Percentiles rank a stretch among this genome's conserved stretches.
phyloP scores from a whole-genome alignment of 1,140 invertebrate genomes.

The Eubasilissa regina region DNA sequence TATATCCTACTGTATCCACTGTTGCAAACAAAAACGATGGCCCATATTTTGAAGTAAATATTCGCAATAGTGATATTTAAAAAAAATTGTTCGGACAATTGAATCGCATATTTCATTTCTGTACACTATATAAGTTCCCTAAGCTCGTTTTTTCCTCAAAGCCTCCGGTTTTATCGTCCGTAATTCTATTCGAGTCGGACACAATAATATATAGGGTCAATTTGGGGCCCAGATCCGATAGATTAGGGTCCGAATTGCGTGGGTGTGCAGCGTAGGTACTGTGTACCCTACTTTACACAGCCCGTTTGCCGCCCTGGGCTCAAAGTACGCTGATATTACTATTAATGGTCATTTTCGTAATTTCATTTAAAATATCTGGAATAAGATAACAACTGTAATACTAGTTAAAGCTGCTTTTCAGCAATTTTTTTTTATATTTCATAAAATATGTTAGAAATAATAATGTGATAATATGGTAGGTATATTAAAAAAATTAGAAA shows the following conservation, averaged over 20 bases:
- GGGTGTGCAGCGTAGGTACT: slow-evolving; percentile 15
- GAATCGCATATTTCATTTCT: slow-evolving; percentile 17
- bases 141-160: not conserved
- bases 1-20: too few species aligned
- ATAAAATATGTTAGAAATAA: too few species aligned
- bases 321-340: not conserved
- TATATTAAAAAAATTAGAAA: too few species aligned
- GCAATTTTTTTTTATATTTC: too few species aligned
- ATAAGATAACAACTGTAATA: too few species aligned
- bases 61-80: not conserved
- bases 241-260: slow-evolving; percentile 49
- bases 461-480: too few species aligned
- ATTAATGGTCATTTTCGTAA: too few species aligned
- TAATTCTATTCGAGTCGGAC: slow-evolving; percentile 17
- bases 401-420: too few species aligned
- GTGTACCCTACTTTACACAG: not conserved
- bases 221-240: slow-evolving; percentile 32
- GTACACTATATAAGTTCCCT: not conserved
- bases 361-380: too few species aligned
- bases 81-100: not conserved
- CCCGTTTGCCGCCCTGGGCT: not conserved
- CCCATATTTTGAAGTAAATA: not conserved
- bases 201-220: slow-evolving; percentile 51
- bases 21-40: not conserved
- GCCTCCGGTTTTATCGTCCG: not conserved